Evolutionary conservation across 2,797 vertebrate genomes (phyloP), one percentile per base, ranked within the genome.

Genomic region (Corythornis leucogaster): DNA sequence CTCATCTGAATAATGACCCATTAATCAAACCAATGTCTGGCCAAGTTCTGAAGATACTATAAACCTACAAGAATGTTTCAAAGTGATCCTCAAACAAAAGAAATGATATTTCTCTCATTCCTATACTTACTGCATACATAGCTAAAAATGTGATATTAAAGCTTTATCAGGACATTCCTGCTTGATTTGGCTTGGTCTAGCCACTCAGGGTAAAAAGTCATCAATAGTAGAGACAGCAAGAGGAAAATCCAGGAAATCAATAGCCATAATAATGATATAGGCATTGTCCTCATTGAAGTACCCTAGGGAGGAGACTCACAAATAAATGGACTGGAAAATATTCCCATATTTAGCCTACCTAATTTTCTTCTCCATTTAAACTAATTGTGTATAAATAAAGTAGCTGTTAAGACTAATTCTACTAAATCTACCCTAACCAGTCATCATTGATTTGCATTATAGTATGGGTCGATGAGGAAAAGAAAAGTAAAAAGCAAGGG

Each of bases 341-440:
- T 91, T 92, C 71, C 84, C 51, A 80, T 92, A 90, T 97, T 89
- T 96, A 97, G 74, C 71, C 57, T 76, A 77, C 50, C 21, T 92
- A 80, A 83, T 95, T 94, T 97, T 96, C 67, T 94, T 95, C 79
- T 91, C 84, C 59, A 53, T 95, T 95, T 95, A 91, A 96, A 93
- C 33, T 95, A 94, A 95, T 87, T 54, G 33, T 81, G 35, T 94
- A 85, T 92, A 95, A 95, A 94, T 86, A 95, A 96, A 93, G 71
- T 89, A 85, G 71, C 81, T 93, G 81, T 85, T 95, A 89, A 95
- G 16, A 80, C 59, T 91, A 84, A 93, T 95, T 95, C 66, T 71
- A 62, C 50, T 95, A 93, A 95, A 96, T 87, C 90, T 93, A 85
- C 68, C 75, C 86, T 89, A 92, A 97, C 92, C 38, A 93, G 84